Evolutionary conservation across 2,797 vertebrate genomes (phyloP), one percentile per base, ranked within the genome.

Genomic region (Chaetophractus vellerosus): DNA sequence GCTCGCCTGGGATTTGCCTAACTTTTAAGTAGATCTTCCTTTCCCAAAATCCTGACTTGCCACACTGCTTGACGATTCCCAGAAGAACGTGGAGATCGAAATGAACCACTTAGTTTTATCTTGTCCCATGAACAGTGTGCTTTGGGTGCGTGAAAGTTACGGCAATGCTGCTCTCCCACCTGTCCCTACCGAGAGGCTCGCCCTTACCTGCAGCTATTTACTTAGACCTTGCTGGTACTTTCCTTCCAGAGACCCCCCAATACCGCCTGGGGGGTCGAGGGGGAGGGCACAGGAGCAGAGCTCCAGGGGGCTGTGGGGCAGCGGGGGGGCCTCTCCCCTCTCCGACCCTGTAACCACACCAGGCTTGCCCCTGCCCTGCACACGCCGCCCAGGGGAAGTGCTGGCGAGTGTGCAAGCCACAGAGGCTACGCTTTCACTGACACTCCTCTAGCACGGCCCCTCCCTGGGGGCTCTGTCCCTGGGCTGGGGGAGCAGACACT

Each of bases 351-450:
- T 1, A 64, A n/a, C 16, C 64, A 14, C 18, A 50, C 21, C 26
- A 59, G 18, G 8, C 31, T 26, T 8, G 52, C n/a, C 55, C 57
- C 31, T 45, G 12, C 48, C 38, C 23, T 31, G 48, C 36, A 93
- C 45, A 57, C 11, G 9, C 75, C 41, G 4, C 4, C 16, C 1
- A 24, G 36, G 76, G 57, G 21, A 79, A 55, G n/a, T 5, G 24
- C 12, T 0, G 68, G 7, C 4, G 11, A 10, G 26, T 21, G n/a
- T 4, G 1, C 36, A 33, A 19, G 21, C 9, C 33, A 9, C 19
- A 38, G 7, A 10, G 33, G 5, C n/a, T 69, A 9, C 19, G 9
- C 66, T 19, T 19, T 36, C 26, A 55, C 33, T 38, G 24, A 33
- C 26, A 48, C 24, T 64, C 48, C 31, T 50, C 28, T 19, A 36